Conservation (phyloP, 1,140 invertebrate genomes). For the Drosophila bipectinata region DNA sequence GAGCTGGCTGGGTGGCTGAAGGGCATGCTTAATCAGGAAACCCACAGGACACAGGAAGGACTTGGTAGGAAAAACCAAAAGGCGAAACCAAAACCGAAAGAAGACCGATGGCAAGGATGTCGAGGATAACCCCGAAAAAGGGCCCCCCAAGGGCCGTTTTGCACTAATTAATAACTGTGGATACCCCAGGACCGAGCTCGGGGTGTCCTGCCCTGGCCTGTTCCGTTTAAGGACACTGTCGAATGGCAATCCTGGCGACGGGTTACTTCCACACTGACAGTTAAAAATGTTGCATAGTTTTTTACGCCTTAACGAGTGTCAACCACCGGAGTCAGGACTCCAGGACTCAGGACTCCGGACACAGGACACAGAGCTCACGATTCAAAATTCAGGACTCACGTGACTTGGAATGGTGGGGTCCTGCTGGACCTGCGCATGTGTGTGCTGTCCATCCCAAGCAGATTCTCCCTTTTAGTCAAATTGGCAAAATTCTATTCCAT, state of each 20-base stretch:
- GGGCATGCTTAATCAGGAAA: constrained; percentile 61
- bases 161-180: constrained; percentile 80
- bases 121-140: constrained; percentile 21
- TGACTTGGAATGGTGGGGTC: constrained; percentile 31
- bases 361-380: constrained; percentile 28
- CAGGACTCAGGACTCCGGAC: constrained; percentile 27
- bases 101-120: constrained; percentile 27
- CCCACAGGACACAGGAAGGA: constrained; percentile 47
- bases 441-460: constrained; percentile 63
- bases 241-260: constrained; percentile 20
- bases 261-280: constrained; percentile 54
- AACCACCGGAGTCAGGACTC: constrained; percentile 66
- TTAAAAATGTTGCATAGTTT: constrained; percentile 80
- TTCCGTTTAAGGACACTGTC: constrained; percentile 22
- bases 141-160: constrained; percentile 77
- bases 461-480: constrained; percentile 76
- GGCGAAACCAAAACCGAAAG: constrained; percentile 15
- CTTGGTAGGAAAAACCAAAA: constrained; percentile 5
- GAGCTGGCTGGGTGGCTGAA: neutral
- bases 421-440: constrained; percentile 40
- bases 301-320: constrained; percentile 78
- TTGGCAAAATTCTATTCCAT: constrained; percentile 77
- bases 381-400: constrained; percentile 46
- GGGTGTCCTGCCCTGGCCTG: constrained; percentile 1
- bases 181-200: constrained; percentile 43